Base-by-base conservation (phyloP, 2,888 invertebrate genomes). In the Panzeria rudis region DNA sequence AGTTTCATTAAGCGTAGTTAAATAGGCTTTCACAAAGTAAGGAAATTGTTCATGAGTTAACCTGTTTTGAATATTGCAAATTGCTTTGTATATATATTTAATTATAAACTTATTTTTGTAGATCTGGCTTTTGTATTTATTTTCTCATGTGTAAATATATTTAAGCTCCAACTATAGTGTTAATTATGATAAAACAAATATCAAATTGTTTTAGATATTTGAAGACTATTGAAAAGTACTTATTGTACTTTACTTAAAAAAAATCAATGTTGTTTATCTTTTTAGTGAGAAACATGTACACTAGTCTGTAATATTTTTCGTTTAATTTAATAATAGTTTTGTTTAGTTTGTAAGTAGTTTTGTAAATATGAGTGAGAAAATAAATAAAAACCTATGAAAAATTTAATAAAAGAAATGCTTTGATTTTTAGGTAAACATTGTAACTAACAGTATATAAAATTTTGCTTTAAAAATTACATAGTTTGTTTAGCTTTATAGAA, bases 241-340 rank as follows among this genome's bases (percentile, higher is more conserved):
- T 2, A 25, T 47, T 77, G 61, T 71, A 35, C 32, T 79, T n/a
- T 35, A 56, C 1, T 29, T 54, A 56, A 29, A 62, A 38, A 62
- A 41, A 54, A 50, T 41, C 2, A n/a, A 54, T 41, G 32, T 44
- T 2, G 41, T 20, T 77, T 64, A 29, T 50, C 35, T 11, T 38
- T 64, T 41, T 41, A 15, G 8, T 62, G 35, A 72, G 15, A 23
- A 66, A 52, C 38, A 32, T 73, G 47, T 69, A 35, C 44, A 61
- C 59, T 83, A 83, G 76, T 83, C 82, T 71, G 35, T 69, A 47
- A 77, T 64, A 35, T 72, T 72, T 64, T 54, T 38, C 41, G 9
- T 13, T 38, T 59, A 25, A 61, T 44, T 75, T 54, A 44, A 61
- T 13, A 25, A 9, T 52, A 52, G 52, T 61, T 76, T 71, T 47